Conservation (phyloP, 2,113 vertebrate genomes). For the Diphyllodes magnificus region DNA sequence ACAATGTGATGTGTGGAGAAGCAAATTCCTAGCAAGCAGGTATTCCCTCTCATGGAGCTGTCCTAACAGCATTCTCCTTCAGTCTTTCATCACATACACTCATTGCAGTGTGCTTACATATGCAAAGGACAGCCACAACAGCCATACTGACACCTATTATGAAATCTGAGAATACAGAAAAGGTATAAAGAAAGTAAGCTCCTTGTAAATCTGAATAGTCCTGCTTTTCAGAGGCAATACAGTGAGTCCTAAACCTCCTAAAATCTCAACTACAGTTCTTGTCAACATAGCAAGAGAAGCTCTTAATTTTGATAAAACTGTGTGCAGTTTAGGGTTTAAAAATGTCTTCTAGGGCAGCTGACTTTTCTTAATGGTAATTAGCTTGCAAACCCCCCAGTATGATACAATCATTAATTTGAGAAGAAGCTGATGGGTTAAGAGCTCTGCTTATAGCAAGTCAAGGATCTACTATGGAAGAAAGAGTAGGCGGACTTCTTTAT, state of each 20-base stretch:
- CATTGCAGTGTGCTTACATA: not conserved
- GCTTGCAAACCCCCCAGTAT: not conserved
- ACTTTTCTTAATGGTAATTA: not conserved
- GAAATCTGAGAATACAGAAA: not conserved
- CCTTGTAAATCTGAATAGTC: not conserved
- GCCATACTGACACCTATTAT: not conserved
- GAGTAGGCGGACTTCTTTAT: not conserved
- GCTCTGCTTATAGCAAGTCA: not conserved
- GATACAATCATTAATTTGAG: not conserved
- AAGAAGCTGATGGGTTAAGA: not conserved
- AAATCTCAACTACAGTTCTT: not conserved
- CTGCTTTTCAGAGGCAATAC: not conserved
- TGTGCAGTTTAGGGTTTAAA: not conserved
- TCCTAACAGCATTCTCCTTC: not conserved
- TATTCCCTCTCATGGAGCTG: conserved; percentile 36
- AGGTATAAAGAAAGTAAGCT: not conserved
- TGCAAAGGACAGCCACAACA: not conserved
- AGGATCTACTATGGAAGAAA: not conserved
- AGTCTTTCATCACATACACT: not conserved
- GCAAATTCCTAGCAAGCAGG: conserved; percentile 98
- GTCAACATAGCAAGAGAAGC: not conserved
- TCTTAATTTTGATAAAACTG: not conserved
- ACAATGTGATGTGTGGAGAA: conserved; percentile 98
- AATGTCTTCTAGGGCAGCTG: not conserved
- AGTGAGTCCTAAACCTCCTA: not conserved